phyloP scores from a whole-genome alignment of 2,797 vertebrate genomes.

The Zalophus californianus region DNA sequence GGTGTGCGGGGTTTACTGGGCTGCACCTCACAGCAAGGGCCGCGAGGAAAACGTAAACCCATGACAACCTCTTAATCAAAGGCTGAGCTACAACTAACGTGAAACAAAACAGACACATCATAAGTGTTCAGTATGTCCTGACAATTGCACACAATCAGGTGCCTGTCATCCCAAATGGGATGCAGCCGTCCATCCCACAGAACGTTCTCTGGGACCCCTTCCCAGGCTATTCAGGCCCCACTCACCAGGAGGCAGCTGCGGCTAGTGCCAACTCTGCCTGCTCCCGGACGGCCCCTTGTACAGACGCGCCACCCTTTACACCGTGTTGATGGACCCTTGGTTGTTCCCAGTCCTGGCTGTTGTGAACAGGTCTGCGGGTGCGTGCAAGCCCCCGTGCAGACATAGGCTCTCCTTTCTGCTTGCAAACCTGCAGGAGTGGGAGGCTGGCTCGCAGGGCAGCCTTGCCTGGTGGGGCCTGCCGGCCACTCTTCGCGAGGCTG shows the following conservation, averaged over 20 bases:
- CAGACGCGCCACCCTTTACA: rapidly evolving
- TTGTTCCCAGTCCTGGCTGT: background rate
- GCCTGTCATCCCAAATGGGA: background rate
- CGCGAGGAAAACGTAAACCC: background rate
- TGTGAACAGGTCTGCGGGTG: background rate
- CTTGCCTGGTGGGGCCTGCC: background rate
- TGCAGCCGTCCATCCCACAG: background rate
- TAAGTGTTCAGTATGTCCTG: too few species aligned
- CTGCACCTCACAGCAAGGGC: background rate
- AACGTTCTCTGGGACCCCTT: background rate
- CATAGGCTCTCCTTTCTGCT: background rate
- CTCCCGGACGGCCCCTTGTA: rapidly evolving
- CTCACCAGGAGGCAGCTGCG: background rate
- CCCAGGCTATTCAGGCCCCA: background rate
- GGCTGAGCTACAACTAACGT: background rate
- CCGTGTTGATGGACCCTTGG: rapidly evolving
- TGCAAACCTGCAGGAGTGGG: background rate
- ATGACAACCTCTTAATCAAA: background rate
- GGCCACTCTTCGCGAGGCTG: background rate
- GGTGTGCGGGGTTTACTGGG: background rate
- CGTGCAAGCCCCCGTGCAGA: rapidly evolving
- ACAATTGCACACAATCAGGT: background rate
- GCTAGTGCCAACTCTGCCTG: background rate
- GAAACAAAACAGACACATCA: background rate
- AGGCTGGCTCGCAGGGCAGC: background rate